Percentiles rank a stretch among this genome's conserved stretches.
Conservation (phyloP, 2,113 vertebrate genomes). For the Aspidoscelis tigris region DNA sequence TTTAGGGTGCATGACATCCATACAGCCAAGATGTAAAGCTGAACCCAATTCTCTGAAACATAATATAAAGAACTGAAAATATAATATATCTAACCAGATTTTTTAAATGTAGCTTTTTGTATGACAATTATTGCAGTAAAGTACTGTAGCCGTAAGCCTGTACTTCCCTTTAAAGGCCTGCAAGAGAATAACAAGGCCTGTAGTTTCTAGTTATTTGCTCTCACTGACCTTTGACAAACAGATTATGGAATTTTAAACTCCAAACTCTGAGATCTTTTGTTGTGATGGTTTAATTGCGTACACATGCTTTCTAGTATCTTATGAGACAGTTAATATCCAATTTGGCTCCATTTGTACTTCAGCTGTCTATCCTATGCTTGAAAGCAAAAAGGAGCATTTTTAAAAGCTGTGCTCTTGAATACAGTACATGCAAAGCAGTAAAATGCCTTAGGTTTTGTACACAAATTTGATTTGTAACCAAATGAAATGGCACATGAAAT, state of each 20-base stretch:
- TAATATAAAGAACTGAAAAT: background rate
- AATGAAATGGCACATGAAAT: background rate
- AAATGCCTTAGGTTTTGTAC: background rate
- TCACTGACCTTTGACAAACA: background rate
- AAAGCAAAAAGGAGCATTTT: background rate
- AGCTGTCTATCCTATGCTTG: background rate
- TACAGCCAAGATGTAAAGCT: background rate
- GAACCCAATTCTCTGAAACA: too few species aligned
- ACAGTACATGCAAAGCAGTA: background rate
- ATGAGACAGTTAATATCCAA: background rate
- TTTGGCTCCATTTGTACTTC: background rate
- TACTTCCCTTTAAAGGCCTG: background rate
- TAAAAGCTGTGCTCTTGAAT: background rate
- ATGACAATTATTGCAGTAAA: background rate
- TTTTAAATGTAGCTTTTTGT: background rate
- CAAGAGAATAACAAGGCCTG: background rate
- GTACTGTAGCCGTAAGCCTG: background rate
- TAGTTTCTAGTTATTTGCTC: too few species aligned
- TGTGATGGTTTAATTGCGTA: background rate
- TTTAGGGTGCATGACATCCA: background rate
- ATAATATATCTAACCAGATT: background rate
- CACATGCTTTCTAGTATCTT: background rate
- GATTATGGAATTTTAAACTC: slow-evolving; percentile 18
- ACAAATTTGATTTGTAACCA: background rate
- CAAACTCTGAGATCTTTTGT: background rate